phyloP scores from a whole-genome alignment of 2,113 vertebrate genomes.

The Pantherophis guttatus region DNA sequence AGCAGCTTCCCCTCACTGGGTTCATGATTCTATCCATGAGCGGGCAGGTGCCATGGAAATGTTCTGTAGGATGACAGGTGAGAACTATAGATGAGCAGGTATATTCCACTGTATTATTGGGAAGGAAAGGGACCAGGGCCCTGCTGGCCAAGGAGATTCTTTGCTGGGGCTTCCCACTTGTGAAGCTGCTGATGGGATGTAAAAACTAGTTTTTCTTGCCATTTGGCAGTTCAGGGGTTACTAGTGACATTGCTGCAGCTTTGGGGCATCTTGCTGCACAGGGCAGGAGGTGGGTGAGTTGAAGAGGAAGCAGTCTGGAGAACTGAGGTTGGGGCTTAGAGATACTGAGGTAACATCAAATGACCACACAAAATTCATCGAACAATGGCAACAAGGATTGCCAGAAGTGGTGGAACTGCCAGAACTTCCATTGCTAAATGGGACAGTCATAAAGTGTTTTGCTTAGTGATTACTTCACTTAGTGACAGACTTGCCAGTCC shows the following conservation, averaged over 20 bases:
- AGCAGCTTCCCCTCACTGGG: background rate
- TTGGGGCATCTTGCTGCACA: background rate
- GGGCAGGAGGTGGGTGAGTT: background rate
- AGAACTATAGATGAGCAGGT: background rate
- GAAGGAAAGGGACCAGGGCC: background rate
- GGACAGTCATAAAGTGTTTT: background rate
- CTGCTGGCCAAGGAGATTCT: background rate
- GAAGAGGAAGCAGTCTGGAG: background rate
- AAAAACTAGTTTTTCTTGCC: background rate
- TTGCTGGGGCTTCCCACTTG: background rate
- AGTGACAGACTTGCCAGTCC: background rate
- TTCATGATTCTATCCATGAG: background rate
- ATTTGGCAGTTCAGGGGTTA: background rate
- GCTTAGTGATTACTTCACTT: background rate
- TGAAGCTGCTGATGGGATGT: background rate
- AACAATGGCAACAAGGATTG: background rate
- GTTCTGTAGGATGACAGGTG: background rate
- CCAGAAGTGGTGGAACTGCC: background rate
- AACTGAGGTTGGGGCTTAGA: background rate
- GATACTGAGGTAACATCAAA: background rate
- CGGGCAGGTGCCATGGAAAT: rapidly evolving
- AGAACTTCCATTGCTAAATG: background rate
- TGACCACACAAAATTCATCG: background rate
- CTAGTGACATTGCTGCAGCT: background rate
- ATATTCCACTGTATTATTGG: background rate